Conservation (phyloP, 2,113 vertebrate species). For the Megaceryle torquata region DNA sequence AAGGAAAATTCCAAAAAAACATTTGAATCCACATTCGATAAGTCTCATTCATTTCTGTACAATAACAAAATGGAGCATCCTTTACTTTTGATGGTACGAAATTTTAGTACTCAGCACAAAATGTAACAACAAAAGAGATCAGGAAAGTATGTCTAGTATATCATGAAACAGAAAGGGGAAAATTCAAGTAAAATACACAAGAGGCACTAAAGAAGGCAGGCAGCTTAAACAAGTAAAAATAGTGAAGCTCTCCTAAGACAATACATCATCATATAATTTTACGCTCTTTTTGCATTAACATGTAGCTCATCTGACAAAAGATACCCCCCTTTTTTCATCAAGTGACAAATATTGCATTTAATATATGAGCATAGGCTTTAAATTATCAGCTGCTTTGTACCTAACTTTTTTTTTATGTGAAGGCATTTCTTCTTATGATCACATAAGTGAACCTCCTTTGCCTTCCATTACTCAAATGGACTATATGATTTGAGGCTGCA, state of each 20-base stretch:
- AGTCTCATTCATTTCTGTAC: not conserved
- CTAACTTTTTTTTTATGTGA: not conserved
- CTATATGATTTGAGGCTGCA: not conserved
- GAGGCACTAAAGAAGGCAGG: not conserved
- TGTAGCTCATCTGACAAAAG: not conserved
- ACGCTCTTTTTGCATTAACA: not conserved
- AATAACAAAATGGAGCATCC: not conserved
- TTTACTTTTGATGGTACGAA: not conserved
- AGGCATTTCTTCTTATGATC: not conserved
- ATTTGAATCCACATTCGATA: not conserved
- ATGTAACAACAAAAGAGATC: not conserved
- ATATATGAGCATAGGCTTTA: not conserved
- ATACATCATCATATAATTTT: not conserved
- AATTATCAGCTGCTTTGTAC: not conserved
- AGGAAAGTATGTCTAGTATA: not conserved
- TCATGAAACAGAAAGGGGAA: not conserved
- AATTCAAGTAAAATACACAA: not conserved
- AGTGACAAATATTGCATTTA: not conserved
- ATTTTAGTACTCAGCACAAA: not conserved
- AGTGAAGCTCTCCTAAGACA: not conserved
- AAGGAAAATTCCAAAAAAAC: not conserved
- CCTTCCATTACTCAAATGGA: not conserved
- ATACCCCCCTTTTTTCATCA: rapidly evolving
- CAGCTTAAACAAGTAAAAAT: not conserved
- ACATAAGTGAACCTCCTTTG: not conserved